Conservation (phyloP, 2,888 invertebrate genomes). For the Zelleria hepariella region DNA sequence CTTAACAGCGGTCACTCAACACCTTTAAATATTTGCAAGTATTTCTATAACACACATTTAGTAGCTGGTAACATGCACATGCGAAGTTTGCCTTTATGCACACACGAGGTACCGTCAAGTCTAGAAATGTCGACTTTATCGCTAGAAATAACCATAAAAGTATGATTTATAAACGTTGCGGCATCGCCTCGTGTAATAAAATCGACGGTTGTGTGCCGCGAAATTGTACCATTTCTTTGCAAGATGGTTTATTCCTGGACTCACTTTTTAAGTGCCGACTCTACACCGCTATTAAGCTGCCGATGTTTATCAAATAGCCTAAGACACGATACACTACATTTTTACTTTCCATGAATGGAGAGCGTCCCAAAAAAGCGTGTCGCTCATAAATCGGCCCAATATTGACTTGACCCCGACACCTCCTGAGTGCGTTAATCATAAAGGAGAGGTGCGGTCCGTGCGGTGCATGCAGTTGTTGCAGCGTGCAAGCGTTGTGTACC, state of each 20-base stretch:
- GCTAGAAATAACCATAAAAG: constrained; percentile 55
- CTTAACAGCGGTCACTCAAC: background rate
- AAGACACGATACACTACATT: background rate
- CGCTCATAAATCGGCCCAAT: background rate
- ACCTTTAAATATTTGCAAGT: background rate
- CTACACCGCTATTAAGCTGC: background rate
- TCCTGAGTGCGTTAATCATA: constrained; percentile 40
- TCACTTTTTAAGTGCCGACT: background rate
- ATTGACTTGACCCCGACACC: constrained; percentile 10
- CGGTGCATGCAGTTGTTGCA: constrained; percentile 50
- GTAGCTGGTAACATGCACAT: background rate
- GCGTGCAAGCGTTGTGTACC: constrained; percentile 23
- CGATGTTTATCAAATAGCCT: background rate
- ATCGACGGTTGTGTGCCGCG: constrained; percentile 37
- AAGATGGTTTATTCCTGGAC: constrained; percentile 26
- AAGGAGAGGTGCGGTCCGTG: constrained; percentile 41
- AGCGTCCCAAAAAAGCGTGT: background rate
- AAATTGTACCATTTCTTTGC: constrained; percentile 33
- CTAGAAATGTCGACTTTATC: constrained; percentile 43
- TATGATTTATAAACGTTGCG: constrained; percentile 60
- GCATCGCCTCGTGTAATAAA: constrained; percentile 48
- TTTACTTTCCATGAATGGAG: background rate
- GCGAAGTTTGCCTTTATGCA: constrained; percentile 19
- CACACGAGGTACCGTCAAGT: constrained; percentile 22
- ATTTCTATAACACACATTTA: background rate